Evolutionary conservation across 1,140 invertebrate species (phyloP).

Genomic region (Goniozus legneri): DNA sequence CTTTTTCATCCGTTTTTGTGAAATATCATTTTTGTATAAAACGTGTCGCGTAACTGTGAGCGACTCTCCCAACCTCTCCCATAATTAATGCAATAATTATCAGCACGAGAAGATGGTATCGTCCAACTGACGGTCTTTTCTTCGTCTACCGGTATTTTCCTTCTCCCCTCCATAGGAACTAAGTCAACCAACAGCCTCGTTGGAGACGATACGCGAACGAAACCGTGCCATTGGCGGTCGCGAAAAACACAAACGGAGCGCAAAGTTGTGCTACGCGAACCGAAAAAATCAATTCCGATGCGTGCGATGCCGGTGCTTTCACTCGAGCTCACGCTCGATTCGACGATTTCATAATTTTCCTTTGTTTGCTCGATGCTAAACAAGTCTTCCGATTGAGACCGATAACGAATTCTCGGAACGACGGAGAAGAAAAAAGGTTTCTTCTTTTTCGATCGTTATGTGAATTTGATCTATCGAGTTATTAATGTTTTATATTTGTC

Average conservation of each 20-base stretch:
- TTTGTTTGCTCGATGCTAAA: too few species aligned
- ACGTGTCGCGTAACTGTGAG: too few species aligned
- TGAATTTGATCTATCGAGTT: too few species aligned
- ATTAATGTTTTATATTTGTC: too few species aligned
- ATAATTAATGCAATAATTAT: constrained; percentile 38
- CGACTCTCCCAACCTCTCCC: too few species aligned
- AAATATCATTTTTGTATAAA: too few species aligned
- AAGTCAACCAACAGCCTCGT: not conserved
- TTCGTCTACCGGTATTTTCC: constrained; percentile 30
- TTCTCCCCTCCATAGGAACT: constrained; percentile 18
- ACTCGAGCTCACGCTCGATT: constrained; percentile 15
- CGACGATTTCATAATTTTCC: too few species aligned
- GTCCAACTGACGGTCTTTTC: constrained; percentile 28
- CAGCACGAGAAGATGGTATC: constrained; percentile 37
- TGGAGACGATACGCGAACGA: not conserved
- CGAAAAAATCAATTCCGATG: constrained; percentile 28
- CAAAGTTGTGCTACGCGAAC: constrained; percentile 3
- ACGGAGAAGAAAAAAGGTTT: too few species aligned
- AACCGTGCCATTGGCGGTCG: not conserved
- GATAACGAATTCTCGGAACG: too few species aligned
- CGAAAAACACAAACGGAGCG: not conserved
- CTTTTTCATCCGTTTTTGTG: too few species aligned
- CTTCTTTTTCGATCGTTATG: too few species aligned
- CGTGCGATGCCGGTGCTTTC: constrained; percentile 18
- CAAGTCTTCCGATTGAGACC: too few species aligned